Evolutionary conservation across 2,888 invertebrate species (phyloP), one percentile per base, ranked within the genome.

Genomic region (Hemithea aestivaria): DNA sequence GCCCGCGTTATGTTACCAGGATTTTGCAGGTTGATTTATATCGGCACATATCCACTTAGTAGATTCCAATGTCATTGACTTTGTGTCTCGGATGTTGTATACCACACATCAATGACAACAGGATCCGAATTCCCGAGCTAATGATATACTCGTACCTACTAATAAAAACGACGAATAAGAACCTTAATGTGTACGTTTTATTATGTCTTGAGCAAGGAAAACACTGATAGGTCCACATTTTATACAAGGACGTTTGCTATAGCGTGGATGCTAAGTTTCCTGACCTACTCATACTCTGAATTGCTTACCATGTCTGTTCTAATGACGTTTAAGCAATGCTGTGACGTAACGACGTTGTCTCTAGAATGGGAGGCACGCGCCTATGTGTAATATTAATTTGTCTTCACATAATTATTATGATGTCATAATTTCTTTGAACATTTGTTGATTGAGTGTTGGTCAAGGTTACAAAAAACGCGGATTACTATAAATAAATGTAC

Each of bases 311-410:
- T 64, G 65, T 58, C 62, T 62, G 56, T 57, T 62, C 62, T 58
- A 69, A 61, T 65, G 66, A 65, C 60, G 62, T 57, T 65, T 68
- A 51, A 59, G 66, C 60, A 71, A 71, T 61, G 28, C 38, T 45
- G 54, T 72, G 60, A 66, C 58, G 62, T 64, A 63, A 68, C 42
- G 3, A 32, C 32, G 26, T 26, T 44, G 38, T 40, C 22, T 35
- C 25, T 31, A 11, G 24, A 25, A 32, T 44, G 34, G 24, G 25
- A 45, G 45, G 46, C 56, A 53, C 51, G 45, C 47, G 51, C 8
- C 21, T 27, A 2, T 48, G 31, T 30, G 32, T 35, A 25, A 42
- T 32, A 53, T 53, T 45, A 48, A 51, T 8, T 20, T 27, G 2
- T 48, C 30, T 28, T 32, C 35, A 25, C 40, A 29, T 44, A 40